Percentiles rank a stretch among this genome's conserved stretches.
phyloP scores from a whole-genome alignment of 2,797 vertebrate genomes.

The Aplochiton taeniatus region DNA sequence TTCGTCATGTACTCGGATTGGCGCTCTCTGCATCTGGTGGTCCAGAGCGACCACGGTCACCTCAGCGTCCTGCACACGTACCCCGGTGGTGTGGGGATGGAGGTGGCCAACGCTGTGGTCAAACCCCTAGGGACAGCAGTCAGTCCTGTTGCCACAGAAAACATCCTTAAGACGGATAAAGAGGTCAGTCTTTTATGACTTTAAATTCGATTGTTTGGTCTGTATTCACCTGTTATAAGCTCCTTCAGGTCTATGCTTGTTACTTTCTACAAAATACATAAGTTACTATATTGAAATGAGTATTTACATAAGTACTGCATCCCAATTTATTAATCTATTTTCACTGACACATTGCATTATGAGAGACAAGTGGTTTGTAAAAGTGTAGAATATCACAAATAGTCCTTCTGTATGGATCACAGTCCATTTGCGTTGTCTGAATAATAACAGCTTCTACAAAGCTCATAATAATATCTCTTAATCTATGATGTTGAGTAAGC shows the following conservation, averaged over 20 bases:
- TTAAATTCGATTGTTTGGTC: background rate
- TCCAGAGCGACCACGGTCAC: conserved; percentile 94
- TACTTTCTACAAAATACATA: too few species aligned
- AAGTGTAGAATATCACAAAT: too few species aligned
- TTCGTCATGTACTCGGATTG: conserved; percentile 96
- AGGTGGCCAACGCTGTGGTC: conserved; percentile 92
- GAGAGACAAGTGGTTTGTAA: background rate
- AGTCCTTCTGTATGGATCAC: too few species aligned
- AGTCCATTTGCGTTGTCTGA: too few species aligned
- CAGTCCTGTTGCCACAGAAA: conserved; percentile 83
- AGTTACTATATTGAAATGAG: too few species aligned
- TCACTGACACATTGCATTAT: background rate
- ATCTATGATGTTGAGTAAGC: too few species aligned
- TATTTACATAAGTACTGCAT: too few species aligned
- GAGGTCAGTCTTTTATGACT: conserved; percentile 79
- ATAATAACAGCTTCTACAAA: too few species aligned
- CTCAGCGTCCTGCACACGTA: conserved; percentile 94
- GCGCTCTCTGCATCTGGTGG: conserved; percentile 93
- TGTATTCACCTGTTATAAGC: too few species aligned
- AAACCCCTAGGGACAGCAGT: conserved; percentile 89
- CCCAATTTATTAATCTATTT: too few species aligned
- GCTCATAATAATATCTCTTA: too few species aligned
- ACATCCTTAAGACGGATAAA: conserved; percentile 93
- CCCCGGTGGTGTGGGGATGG: conserved; percentile 88
- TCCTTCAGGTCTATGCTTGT: too few species aligned